Conservation (phyloP, 1,140 invertebrate species). For the Tetraneura akinire region DNA sequence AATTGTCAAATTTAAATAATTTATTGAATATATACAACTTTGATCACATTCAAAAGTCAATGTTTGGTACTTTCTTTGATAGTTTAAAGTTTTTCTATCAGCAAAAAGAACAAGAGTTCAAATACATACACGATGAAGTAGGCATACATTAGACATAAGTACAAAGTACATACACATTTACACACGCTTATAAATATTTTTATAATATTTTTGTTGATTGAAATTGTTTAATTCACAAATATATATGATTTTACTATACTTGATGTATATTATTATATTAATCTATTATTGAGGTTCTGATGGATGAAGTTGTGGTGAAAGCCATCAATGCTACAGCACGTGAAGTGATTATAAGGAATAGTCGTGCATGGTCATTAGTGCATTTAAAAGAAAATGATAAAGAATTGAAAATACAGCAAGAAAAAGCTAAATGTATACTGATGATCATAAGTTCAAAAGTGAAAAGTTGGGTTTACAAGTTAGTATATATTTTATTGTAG, state of each 20-base stretch:
- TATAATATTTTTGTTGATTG: too few relatives aligned
- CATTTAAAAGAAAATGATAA: neutral
- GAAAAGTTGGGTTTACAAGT: conserved; percentile 33
- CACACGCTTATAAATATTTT: too few relatives aligned
- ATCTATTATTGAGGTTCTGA: neutral
- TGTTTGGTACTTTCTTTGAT: neutral
- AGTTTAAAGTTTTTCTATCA: conserved; percentile 33
- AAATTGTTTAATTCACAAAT: too few relatives aligned
- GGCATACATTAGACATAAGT: neutral
- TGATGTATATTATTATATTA: neutral
- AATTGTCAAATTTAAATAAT: conserved; percentile 20
- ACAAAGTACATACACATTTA: too few relatives aligned
- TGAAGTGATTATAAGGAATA: neutral
- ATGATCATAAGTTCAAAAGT: conserved; percentile 1
- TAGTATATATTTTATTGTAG: neutral
- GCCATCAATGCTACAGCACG: neutral
- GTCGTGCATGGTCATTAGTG: too few relatives aligned
- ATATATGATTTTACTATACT: too few relatives aligned
- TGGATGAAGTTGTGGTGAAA: neutral
- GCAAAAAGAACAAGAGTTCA: conserved; percentile 19
- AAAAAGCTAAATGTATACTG: conserved; percentile 1
- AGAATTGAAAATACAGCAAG: neutral
- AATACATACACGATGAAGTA: conserved; percentile 30
- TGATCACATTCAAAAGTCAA: neutral
- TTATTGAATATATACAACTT: conserved; percentile 30